A percentile compares a stretch with the other conserved stretches of the same genome.
These are phyloP conservation scores for Sebastes aleutianus DNA, from an alignment of 2,797 vertebrate genomes.

Conservation along the genomic window DNA sequence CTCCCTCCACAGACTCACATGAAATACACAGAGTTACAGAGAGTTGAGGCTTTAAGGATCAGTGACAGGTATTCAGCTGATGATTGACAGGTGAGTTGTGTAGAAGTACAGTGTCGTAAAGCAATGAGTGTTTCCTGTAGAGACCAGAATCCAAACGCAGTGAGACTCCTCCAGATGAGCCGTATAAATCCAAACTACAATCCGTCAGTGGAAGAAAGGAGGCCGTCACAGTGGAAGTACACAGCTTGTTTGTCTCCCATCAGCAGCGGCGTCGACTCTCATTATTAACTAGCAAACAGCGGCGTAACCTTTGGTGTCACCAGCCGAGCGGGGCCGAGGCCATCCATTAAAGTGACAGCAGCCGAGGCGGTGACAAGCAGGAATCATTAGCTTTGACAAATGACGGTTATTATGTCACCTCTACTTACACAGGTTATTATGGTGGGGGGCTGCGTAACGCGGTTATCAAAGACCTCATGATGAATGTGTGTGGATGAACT, in stretches of 20 bases:
- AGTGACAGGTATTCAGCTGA: not conserved
- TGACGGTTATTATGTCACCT: conserved; percentile 58
- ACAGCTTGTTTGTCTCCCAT: conserved; percentile 47
- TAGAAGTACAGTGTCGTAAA: not conserved
- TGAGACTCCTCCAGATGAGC: not conserved
- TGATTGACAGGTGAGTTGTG: not conserved
- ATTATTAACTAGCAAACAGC: conserved; percentile 57
- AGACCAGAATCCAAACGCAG: not conserved
- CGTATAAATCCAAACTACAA: not conserved
- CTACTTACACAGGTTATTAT: conserved; percentile 53
- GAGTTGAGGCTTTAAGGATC: too few species aligned
- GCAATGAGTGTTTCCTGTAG: not conserved
- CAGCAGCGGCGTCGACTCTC: conserved; percentile 19
- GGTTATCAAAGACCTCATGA: conserved; percentile 28
- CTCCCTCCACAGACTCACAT: too few species aligned
- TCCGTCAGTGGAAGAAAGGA: not conserved
- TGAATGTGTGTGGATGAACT: not conserved
- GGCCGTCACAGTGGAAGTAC: not conserved
- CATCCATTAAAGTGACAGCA: conserved; percentile 44
- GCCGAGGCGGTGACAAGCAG: conserved; percentile 38
- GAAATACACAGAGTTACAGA: too few species aligned
- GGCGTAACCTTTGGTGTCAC: conserved; percentile 60
- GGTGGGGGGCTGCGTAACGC: not conserved
- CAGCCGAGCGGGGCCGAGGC: conserved; percentile 22
- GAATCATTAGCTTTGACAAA: conserved; percentile 63